Base-by-base conservation (phyloP, 1,140 invertebrate species). In the Eubasilissa regina region DNA sequence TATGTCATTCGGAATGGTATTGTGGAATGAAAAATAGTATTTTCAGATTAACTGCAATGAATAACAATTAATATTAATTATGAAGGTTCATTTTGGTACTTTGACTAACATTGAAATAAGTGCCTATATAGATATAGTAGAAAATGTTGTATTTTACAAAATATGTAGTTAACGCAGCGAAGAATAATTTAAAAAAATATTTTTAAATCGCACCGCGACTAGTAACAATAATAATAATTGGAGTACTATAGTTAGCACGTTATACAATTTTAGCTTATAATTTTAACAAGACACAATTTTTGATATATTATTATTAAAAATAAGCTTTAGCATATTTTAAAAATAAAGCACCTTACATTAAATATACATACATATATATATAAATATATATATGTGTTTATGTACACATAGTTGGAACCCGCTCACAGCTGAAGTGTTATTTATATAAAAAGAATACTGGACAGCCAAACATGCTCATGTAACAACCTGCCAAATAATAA, bases 391-490 rank as follows among this genome's bases (percentile, higher is more conserved):
- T 35, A 35, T 3, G 6, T 35, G n/a, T n/a, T 35, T 35, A 35
- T 35, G 6, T 35, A 6, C 6, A 35, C 6, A 84, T 80, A 83
- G 79, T 78, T 84, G 86, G 35, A 87, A 86, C 85, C 84, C 85
- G 83, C 80, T 85, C 84, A 75, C 84, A 84, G 81, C 84, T 51
- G 75, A 75, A 44, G 83, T 83, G 85, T 88, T 88, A 89, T 88
- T 88, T 88, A 87, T 88, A 88, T 82, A 87, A 88, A 87, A 89
- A 89, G 87, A 87, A 87, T 85, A 89, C 88, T 85, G 89, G 89
- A 86, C 89, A 89, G 84, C 89, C 87, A 85, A 89, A 89, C 89
- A 89, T 89, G 86, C 87, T 89, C 70, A 81, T 68, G 87, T 89
- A 89, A 85, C 89, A 86, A 89, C 89, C 89, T 83, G 83, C 70